phyloP scores from a whole-genome alignment of 2,113 vertebrate genomes.

The Pterocles gutturalis region DNA sequence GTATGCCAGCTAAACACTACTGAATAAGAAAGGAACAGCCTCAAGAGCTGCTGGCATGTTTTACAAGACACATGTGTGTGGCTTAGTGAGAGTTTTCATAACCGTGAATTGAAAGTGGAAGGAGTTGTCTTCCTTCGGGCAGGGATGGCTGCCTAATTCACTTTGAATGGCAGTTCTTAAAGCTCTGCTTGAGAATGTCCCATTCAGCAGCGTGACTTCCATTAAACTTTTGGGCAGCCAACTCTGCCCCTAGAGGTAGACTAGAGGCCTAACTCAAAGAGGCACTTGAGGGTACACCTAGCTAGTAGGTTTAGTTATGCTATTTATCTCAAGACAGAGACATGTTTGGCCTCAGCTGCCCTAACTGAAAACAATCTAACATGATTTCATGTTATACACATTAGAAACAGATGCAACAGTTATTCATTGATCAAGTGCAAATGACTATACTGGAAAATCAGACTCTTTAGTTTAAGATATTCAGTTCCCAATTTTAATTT shows the following conservation, averaged over 20 bases:
- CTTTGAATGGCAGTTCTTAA: not conserved
- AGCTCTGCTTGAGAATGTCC: not conserved
- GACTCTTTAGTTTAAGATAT: not conserved
- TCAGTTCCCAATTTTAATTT: not conserved
- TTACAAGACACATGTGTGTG: not conserved
- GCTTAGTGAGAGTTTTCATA: not conserved
- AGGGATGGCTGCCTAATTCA: not conserved
- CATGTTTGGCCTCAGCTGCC: not conserved
- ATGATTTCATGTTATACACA: not conserved
- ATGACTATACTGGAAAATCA: not conserved
- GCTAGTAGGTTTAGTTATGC: not conserved
- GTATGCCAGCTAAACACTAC: not conserved
- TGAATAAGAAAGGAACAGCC: not conserved
- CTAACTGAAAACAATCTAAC: not conserved
- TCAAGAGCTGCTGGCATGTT: not conserved
- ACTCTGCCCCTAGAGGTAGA: not conserved
- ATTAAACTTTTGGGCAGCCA: not conserved
- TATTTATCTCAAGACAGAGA: not conserved
- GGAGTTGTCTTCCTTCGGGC: not conserved
- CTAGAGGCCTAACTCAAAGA: not conserved
- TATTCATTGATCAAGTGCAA: not conserved
- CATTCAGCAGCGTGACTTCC: not conserved
- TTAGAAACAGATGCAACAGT: not conserved
- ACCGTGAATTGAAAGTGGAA: not conserved
- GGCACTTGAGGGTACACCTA: not conserved